A percentile compares a stretch with the other conserved stretches of the same genome.
phyloP scores from a whole-genome alignment of 1,140 invertebrate species.

The Bombus haemorrhoidalis region DNA sequence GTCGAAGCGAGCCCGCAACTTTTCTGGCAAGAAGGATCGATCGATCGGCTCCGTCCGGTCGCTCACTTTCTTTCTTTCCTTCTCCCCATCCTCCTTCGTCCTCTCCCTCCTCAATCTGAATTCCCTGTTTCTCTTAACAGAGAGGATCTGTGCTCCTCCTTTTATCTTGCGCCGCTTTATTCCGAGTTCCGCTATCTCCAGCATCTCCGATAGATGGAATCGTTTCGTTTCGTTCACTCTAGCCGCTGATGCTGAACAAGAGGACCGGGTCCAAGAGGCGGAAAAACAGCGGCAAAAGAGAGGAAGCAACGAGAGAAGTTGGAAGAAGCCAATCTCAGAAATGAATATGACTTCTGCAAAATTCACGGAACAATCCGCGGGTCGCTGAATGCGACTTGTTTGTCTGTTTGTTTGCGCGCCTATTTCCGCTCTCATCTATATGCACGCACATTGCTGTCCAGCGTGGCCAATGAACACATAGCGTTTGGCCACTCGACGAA shows the following conservation, averaged over 20 bases:
- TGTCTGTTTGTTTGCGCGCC: slow-evolving; percentile 78
- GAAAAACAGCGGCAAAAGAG: slow-evolving; percentile 1
- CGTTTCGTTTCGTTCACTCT: slow-evolving; percentile 45
- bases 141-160: slow-evolving; percentile 30
- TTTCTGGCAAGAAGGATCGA: slow-evolving; percentile 59
- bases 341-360: slow-evolving; percentile 79
- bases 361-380: slow-evolving; percentile 74
- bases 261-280: slow-evolving; percentile 12
- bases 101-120: slow-evolving; percentile 7
- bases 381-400: slow-evolving; percentile 68
- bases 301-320: slow-evolving; percentile 49
- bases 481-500: background rate
- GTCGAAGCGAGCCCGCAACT: background rate
- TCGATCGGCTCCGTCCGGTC: slow-evolving; percentile 56
- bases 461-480: background rate
- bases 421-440: slow-evolving; percentile 77
- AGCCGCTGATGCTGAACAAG: slow-evolving; percentile 28
- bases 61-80: slow-evolving; percentile 43
- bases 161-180: slow-evolving; percentile 43
- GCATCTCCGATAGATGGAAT: slow-evolving; percentile 61
- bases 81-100: background rate
- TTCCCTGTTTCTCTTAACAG: slow-evolving; percentile 37
- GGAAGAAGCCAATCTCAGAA: slow-evolving; percentile 77
- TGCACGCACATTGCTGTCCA: slow-evolving; percentile 67
- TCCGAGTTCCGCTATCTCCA: slow-evolving; percentile 33